These are phyloP conservation scores for Numida meleagris DNA, from an alignment of 2,113 vertebrate genomes.

Conservation along the genomic window DNA sequence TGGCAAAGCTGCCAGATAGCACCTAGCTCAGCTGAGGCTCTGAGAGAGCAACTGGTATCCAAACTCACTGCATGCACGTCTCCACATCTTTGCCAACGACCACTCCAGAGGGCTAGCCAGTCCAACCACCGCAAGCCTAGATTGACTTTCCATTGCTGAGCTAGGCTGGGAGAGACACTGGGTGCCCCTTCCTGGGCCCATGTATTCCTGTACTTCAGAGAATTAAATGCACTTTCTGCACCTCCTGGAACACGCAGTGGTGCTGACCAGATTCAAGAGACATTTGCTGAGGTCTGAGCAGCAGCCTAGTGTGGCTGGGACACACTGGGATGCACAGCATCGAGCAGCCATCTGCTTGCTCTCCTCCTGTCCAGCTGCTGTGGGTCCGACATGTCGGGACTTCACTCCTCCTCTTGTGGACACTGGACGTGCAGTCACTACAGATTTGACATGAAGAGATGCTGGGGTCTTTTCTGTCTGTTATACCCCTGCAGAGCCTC, in stretches of 20 bases:
- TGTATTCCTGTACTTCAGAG: neutral
- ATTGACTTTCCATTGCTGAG: accelerated
- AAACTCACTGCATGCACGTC: neutral
- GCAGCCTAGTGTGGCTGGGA: neutral
- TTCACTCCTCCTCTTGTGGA: neutral
- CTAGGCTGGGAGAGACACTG: neutral
- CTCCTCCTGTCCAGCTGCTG: neutral
- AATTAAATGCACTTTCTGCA: neutral
- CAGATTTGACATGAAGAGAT: accelerated
- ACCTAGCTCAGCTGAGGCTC: neutral
- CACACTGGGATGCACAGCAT: accelerated
- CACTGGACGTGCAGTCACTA: neutral
- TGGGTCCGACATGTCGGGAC: accelerated
- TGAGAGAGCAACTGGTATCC: neutral
- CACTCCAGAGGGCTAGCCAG: neutral
- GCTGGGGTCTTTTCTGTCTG: neutral
- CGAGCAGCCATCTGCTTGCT: neutral
- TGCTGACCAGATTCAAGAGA: accelerated
- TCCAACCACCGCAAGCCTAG: accelerated
- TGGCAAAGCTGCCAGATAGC: neutral
- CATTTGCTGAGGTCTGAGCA: neutral
- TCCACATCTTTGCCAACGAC: neutral
- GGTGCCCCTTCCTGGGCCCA: neutral
- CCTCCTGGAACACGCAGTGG: neutral
- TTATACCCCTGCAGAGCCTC: neutral